Conservation (phyloP, 2,888 invertebrate genomes). For the Dione juno region DNA sequence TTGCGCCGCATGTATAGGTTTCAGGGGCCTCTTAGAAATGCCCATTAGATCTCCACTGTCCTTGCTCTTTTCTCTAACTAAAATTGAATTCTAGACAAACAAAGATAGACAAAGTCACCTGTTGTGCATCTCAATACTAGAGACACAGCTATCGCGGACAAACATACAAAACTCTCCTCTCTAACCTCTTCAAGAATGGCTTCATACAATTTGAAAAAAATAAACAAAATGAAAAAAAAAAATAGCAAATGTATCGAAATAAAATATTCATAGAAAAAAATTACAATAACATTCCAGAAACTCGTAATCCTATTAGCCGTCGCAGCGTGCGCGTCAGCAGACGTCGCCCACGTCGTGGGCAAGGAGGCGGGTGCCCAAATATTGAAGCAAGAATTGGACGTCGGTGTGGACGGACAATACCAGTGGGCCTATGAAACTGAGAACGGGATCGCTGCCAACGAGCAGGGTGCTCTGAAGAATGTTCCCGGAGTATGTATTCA, state of each 20-base stretch:
- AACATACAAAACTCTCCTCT: no score
- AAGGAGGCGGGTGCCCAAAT: slow-evolving; percentile 58
- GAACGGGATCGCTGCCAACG: slow-evolving; percentile 83
- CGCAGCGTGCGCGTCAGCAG: slow-evolving; percentile 50
- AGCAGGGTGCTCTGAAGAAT: slow-evolving; percentile 78
- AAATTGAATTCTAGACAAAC: no score
- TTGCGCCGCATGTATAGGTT: no score
- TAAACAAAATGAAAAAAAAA: no score
- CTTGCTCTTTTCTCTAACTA: no score
- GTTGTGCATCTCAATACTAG: no score
- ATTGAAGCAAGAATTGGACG: slow-evolving; percentile 62
- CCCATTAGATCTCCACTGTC: no score
- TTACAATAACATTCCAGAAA: slow-evolving; percentile 42
- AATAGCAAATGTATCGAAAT: background rate
- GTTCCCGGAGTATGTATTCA: slow-evolving; percentile 59
- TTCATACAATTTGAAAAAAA: no score
- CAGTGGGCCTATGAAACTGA: slow-evolving; percentile 81
- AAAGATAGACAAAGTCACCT: no score
- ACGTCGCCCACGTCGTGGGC: slow-evolving; percentile 66
- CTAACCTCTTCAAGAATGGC: no score
- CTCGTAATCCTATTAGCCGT: slow-evolving; percentile 45
- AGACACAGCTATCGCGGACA: no score
- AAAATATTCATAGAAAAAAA: background rate
- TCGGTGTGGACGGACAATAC: slow-evolving; percentile 77
- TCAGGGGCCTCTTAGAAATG: no score